Conservation (phyloP, 2,797 vertebrate genomes). For the Gambelia wislizenii region DNA sequence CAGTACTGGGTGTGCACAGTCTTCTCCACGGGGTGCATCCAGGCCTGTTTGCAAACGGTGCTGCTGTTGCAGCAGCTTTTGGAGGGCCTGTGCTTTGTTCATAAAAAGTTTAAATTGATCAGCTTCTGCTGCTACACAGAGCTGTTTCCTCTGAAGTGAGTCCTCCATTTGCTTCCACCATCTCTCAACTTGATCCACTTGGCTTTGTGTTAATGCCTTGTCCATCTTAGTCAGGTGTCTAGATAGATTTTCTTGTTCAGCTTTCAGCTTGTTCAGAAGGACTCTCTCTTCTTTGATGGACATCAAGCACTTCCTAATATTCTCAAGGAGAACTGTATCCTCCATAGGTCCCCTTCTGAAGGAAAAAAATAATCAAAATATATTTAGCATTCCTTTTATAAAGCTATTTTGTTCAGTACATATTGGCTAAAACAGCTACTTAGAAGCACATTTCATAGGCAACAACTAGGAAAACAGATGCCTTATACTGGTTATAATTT, state of each 20-base stretch:
- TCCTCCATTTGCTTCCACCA: constrained; percentile 83
- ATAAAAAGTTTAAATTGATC: constrained; percentile 79
- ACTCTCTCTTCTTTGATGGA: constrained; percentile 80
- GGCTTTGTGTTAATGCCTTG: constrained; percentile 75
- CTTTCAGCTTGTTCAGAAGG: constrained; percentile 81
- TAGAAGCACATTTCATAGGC: background rate
- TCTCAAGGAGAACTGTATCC: constrained; percentile 80
- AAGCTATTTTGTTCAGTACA: background rate
- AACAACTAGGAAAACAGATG: background rate
- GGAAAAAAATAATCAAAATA: constrained; percentile 27
- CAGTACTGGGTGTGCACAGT: constrained; percentile 72
- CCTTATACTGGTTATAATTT: background rate
- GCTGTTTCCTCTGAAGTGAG: constrained; percentile 76
- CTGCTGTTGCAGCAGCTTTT: constrained; percentile 71
- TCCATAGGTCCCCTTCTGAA: constrained; percentile 80
- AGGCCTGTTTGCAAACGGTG: constrained; percentile 37
- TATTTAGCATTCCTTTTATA: background rate
- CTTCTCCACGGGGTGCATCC: constrained; percentile 59
- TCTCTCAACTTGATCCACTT: constrained; percentile 80
- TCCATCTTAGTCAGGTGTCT: constrained; percentile 79
- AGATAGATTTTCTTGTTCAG: constrained; percentile 75
- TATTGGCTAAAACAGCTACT: background rate
- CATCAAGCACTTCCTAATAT: constrained; percentile 78
- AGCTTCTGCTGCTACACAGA: constrained; percentile 74
- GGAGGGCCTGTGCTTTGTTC: constrained; percentile 72